phyloP scores from a whole-genome alignment of 2,888 invertebrate genomes.

The Agriopis marginaria region DNA sequence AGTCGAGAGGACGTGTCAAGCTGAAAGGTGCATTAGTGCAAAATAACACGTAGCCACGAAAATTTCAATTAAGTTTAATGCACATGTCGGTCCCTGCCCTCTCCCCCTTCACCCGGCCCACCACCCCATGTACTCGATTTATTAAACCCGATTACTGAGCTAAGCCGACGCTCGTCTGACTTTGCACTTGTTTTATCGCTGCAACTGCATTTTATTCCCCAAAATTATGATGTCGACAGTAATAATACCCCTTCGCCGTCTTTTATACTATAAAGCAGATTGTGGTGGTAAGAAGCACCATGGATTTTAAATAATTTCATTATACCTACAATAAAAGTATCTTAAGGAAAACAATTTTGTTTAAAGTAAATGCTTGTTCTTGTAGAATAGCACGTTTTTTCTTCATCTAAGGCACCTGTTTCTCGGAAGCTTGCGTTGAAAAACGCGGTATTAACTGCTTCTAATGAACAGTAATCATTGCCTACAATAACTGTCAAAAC shows the following conservation, averaged over 20 bases:
- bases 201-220: constrained; percentile 64
- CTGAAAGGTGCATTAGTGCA: constrained; percentile 78
- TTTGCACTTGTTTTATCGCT: constrained; percentile 68
- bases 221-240: constrained; percentile 59
- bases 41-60: constrained; percentile 78
- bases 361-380: not conserved
- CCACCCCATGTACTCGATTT: constrained; percentile 62
- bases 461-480: constrained; percentile 82
- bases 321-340: not conserved
- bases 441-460: constrained; percentile 68
- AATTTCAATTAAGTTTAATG: constrained; percentile 82
- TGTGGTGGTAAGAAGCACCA: not conserved
- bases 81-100: constrained; percentile 64
- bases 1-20: constrained; percentile 56
- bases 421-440: constrained; percentile 56
- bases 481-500: constrained; percentile 84
- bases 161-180: constrained; percentile 66
- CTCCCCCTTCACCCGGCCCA: constrained; percentile 34
- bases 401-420: constrained; percentile 71
- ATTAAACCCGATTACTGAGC: constrained; percentile 69
- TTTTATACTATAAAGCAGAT: constrained; percentile 15
- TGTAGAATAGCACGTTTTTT: constrained; percentile 4
- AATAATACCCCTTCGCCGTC: constrained; percentile 26
- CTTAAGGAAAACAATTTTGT: too few relatives aligned
- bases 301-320: not conserved